Evolutionary conservation across 2,113 vertebrate species (phyloP), one percentile per base, ranked within the genome.

Genomic region (Apteryx owenii): DNA sequence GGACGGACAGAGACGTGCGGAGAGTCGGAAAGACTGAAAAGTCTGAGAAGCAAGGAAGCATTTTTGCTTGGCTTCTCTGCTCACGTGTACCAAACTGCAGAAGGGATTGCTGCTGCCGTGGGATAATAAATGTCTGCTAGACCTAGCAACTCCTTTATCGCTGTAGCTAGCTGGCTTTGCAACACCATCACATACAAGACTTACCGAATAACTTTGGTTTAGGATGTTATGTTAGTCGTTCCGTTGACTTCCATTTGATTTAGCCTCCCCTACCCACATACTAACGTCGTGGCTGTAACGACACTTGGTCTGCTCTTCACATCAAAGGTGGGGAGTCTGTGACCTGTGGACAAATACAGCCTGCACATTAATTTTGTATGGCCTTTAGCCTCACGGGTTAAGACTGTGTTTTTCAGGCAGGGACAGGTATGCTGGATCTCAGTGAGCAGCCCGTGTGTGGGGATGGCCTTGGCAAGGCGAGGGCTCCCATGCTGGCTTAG

Each of bases 11-110:
- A 44, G 40, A 46, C 33, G 61, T 88, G 69, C n/a, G 69, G 64
- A 48, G 88, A 86, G 23, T 83, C 21, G 78, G 75, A 92, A 78
- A 54, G 53, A 31, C 71, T 87, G 68, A 83, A 88, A 62, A 71
- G 40, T 84, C 83, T 93, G 81, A 65, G 54, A 89, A 92, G 51
- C 51, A 94, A 89, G 61, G 81, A 89, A 79, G 60, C 1, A 51
- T 90, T 95, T 96, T 60, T 44, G 19, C 83, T 93, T 89, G 33
- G 88, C 90, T 84, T 92, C 46, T 89, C 33, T 95, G 89, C 79
- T 95, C 79, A 85, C 58, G 42, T 72, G 90, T 76, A 48, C 54
- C 51, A 65, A 13, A 28, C 53, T 56, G 53, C 26, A 56, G 53
- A 28, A 60, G 31, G 17, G 54, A 1, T 70, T 22, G 18, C 54